Percentiles rank a stretch among this genome's conserved stretches.
These are phyloP conservation scores for Alouatta palliata DNA, from an alignment of 2,113 vertebrate species.

Conservation along the genomic window DNA sequence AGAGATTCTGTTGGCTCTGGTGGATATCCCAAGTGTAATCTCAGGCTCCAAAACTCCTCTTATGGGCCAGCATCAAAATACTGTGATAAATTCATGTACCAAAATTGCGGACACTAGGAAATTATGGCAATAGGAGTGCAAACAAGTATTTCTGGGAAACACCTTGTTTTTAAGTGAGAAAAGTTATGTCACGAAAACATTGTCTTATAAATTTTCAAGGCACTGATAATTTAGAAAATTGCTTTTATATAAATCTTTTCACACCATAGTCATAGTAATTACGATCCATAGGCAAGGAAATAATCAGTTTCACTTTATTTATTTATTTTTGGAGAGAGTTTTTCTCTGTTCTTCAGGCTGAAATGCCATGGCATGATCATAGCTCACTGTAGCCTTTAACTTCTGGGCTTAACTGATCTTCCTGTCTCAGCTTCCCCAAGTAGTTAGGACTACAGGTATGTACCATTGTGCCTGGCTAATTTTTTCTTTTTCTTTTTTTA, in stretches of 20 bases:
- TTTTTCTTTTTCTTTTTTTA: no score
- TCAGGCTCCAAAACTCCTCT: not conserved
- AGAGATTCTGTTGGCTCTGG: not conserved
- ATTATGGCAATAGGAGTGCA: not conserved
- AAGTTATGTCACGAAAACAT: not conserved
- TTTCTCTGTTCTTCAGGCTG: no score
- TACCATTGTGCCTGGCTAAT: no score
- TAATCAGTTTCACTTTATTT: not conserved
- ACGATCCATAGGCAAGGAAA: not conserved
- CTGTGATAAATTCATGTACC: not conserved
- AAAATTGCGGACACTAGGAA: not conserved
- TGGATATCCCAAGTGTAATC: not conserved
- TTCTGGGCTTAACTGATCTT: no score
- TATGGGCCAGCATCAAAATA: not conserved
- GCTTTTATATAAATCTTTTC: not conserved
- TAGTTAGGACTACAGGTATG: no score
- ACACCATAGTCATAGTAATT: not conserved
- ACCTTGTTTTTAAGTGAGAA: not conserved
- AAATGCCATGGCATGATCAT: no score
- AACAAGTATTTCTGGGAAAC: conserved; percentile 21
- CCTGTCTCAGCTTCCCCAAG: no score
- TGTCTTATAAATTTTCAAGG: not conserved
- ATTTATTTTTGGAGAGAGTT: no score
- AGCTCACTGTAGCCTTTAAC: no score
- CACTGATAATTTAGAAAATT: not conserved